Base-by-base conservation (phyloP, 2,113 vertebrate genomes). In the Alethe castanea region DNA sequence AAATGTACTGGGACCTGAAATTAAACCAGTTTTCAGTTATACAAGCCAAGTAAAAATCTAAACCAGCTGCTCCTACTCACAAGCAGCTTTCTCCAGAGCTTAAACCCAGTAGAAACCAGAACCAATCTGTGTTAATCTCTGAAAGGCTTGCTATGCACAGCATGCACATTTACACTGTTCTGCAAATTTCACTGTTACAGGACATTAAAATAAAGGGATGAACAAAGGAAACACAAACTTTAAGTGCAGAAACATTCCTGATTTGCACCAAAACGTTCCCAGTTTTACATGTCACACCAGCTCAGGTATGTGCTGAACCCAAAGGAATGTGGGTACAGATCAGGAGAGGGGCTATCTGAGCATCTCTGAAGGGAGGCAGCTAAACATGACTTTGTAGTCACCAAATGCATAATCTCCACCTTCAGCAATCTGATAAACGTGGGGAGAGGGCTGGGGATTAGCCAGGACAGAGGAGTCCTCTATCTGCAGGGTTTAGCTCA, bases 381-480 rank as follows among this genome's bases (percentile, higher is more conserved):
- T 70, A 92, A 94, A 82, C 94, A 82, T 77, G 93, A 95, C 80
- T 95, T 92, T 94, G 95, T 93, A 98, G 97, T 92, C 96, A 71
- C 94, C 88, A 92, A 70, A 52, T 62, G 95, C 93, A 94, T 96
- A 97, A 98, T 98, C 97, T 96, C 59, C 52, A 82, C 96, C 94
- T 97, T 95, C 95, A 86, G 97, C 97, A 92, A 97, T 97, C 95
- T 86, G 97, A 98, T 97, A 93, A 98, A 88, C 9, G 15, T 7
- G 1, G 47, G 88, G 73, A 81, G 91, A 85, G 88, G 87, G 95
- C 80, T 19, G 31, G 86, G 97, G 94, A 95, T 98, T 97, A 97
- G 74, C 86, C 47, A 20, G 77, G 85, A 95, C 94, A 97, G 92
- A 93, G 14, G 74, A 62, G 59, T 81, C 86, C 95, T 92, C 70